Conservation (phyloP, 2,797 vertebrate genomes). For the Epinephelus coioides region DNA sequence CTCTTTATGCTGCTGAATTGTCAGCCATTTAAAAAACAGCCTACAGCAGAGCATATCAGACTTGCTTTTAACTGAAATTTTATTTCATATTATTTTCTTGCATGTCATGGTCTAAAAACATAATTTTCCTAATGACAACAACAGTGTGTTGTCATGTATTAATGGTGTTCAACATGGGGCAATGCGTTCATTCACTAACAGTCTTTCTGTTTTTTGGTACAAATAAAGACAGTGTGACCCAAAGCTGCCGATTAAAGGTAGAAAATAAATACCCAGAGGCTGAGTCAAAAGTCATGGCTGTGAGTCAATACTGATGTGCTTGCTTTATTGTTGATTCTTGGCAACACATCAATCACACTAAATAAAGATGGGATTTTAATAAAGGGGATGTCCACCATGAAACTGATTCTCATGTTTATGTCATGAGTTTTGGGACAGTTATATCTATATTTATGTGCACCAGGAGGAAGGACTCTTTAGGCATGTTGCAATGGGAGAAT, state of each 20-base stretch:
- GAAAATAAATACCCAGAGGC: conserved; percentile 30
- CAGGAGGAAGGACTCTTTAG: conserved; percentile 19
- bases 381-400: conserved; percentile 8
- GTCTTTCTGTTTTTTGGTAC: conserved; percentile 9
- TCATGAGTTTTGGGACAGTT: conserved; percentile 13
- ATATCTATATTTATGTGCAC: not conserved
- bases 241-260: conserved; percentile 32
- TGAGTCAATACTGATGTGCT: conserved; percentile 9
- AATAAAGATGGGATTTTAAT: conserved; percentile 24
- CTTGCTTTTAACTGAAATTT: not conserved
- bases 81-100: not conserved
- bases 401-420: conserved; percentile 20
- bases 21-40: not conserved
- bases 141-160: too few species aligned
- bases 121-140: too few species aligned
- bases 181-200: conserved; percentile 11
- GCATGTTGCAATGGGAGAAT: not conserved
- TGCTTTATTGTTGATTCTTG: conserved; percentile 56
- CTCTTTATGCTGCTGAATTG: not conserved
- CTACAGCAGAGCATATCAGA: not conserved
- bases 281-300: conserved; percentile 24
- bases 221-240: conserved; percentile 24
- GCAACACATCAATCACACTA: conserved; percentile 48
- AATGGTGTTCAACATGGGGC: conserved; percentile 6
- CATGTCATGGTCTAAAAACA: not conserved